These are phyloP conservation scores for Empis livida DNA, from an alignment of 2,888 invertebrate species.

Conservation along the genomic window DNA sequence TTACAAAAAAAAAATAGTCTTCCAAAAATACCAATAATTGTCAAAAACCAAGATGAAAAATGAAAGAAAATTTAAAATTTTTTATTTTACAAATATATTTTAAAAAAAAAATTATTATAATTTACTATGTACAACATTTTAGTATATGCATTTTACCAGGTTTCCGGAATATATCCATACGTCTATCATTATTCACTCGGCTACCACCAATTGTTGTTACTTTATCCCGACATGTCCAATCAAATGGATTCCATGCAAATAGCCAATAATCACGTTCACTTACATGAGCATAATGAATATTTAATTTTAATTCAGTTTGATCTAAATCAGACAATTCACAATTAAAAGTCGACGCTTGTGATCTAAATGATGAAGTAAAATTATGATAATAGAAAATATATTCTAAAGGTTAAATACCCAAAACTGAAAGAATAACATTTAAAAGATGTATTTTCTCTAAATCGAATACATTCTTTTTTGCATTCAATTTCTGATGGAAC, in stretches of 20 bases:
- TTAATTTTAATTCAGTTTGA: constrained; percentile 58
- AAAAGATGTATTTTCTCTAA: constrained; percentile 41
- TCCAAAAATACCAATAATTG: too few species aligned
- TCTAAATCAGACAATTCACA: constrained; percentile 68
- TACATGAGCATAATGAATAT: constrained; percentile 53
- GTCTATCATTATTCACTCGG: constrained; percentile 34
- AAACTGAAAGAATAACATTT: constrained; percentile 68
- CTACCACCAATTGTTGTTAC: constrained; percentile 35
- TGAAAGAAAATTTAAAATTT: too few species aligned
- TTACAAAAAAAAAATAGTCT: too few species aligned
- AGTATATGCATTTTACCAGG: constrained; percentile 35
- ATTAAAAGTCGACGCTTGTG: constrained; percentile 39
- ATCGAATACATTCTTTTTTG: constrained; percentile 51
- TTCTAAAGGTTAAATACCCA: constrained; percentile 36
- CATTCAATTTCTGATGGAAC: constrained; percentile 53
- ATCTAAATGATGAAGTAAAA: constrained; percentile 15
- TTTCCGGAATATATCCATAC: constrained; percentile 37
- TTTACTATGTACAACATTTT: constrained; percentile 32
- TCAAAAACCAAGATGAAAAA: too few species aligned
- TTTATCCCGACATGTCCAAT: constrained; percentile 50
- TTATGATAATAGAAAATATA: background rate
- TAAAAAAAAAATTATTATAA: background rate
- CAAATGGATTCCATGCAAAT: constrained; percentile 67
- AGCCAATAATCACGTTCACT: constrained; percentile 53
- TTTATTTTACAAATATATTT: background rate